Evolutionary conservation across 2,888 invertebrate genomes (phyloP).

Genomic region (Drosophila histrio): DNA sequence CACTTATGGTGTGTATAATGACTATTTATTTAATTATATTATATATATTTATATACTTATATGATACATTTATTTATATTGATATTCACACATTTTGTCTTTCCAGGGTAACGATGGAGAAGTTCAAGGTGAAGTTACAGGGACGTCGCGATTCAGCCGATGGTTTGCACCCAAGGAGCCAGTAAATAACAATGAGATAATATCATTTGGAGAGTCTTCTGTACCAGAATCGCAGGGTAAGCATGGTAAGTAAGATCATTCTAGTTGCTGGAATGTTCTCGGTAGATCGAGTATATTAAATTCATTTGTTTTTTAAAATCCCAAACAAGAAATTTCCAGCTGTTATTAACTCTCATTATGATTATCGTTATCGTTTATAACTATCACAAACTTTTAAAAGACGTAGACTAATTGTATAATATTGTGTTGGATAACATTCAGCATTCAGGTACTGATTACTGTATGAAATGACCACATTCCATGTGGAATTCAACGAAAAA

Average conservation of each 20-base stretch:
- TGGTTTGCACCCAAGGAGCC: constrained; percentile 87
- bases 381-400: no score
- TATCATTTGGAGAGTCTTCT: constrained; percentile 15
- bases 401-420: no score
- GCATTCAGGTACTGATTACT: no score
- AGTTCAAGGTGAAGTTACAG: constrained; percentile 70
- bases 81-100: background rate
- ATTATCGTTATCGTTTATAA: no score
- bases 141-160: constrained; percentile 90
- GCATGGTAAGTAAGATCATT: background rate
- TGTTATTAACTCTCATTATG: no score
- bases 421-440: no score
- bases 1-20: constrained; percentile 87
- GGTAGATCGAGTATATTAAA: no score
- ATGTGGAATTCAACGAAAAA: no score
- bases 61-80: background rate
- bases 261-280: no score
- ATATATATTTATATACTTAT: background rate
- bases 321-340: no score
- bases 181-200: constrained; percentile 29
- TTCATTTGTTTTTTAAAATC: no score
- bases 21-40: background rate
- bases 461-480: no score
- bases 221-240: constrained; percentile 47
- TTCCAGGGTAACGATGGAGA: constrained; percentile 50